Percentiles rank a stretch among this genome's conserved stretches.
Conservation (phyloP, 2,888 invertebrate genomes). For the Morpho deidamia region DNA sequence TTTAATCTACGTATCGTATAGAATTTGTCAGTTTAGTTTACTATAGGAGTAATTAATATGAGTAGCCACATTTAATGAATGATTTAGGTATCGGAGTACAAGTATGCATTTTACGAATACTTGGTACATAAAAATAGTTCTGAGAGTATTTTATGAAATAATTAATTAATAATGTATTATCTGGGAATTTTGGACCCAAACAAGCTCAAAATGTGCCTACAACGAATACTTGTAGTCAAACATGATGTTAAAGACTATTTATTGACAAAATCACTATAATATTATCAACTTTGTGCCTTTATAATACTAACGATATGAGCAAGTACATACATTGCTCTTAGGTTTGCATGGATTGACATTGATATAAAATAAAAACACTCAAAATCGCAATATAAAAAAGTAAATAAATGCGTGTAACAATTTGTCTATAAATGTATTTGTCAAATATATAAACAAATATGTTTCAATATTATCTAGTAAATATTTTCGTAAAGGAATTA, state of each 20-base stretch:
- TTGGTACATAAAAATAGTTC: neutral
- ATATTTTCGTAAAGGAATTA: too few species aligned
- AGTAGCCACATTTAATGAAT: conserved; percentile 8
- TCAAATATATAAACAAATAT: too few species aligned
- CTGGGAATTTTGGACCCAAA: neutral
- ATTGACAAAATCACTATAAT: neutral
- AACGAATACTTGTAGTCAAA: neutral
- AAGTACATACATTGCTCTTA: neutral
- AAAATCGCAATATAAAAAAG: too few species aligned
- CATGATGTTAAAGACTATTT: neutral
- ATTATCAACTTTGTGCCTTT: neutral
- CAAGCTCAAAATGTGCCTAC: neutral
- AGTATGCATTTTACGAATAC: conserved; percentile 3
- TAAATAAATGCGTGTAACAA: too few species aligned
- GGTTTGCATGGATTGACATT: neutral
- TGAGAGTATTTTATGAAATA: too few species aligned
- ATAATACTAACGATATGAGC: neutral
- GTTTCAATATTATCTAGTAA: too few species aligned
- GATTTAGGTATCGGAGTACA: neutral
- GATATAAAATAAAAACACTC: neutral
- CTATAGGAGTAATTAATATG: conserved; percentile 22
- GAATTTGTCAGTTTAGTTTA: conserved; percentile 25
- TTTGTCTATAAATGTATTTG: too few species aligned
- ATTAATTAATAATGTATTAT: neutral
- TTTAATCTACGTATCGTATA: conserved; percentile 40